phyloP scores from a whole-genome alignment of 2,888 invertebrate genomes.

The Seladonia tumulorum region DNA sequence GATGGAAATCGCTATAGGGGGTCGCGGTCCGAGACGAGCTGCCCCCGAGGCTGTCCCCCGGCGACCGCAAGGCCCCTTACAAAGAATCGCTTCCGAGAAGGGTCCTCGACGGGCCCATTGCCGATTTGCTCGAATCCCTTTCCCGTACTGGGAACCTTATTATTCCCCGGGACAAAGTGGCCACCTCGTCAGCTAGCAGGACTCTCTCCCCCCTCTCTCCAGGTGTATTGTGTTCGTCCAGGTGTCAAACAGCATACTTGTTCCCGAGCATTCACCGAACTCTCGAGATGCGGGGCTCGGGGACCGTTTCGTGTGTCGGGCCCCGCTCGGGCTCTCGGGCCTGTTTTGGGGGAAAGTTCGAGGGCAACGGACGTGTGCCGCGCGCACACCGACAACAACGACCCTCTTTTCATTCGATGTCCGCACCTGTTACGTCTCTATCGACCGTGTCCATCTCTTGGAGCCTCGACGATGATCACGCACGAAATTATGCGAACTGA shows the following conservation, averaged over 20 bases:
- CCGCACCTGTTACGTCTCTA: constrained; percentile 72
- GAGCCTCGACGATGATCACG: constrained; percentile 51
- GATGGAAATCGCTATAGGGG: constrained; percentile 53
- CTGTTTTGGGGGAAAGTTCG: constrained; percentile 34
- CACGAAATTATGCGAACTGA: constrained; percentile 58
- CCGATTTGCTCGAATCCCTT: constrained; percentile 58
- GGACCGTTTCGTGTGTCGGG: background rate
- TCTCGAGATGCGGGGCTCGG: background rate
- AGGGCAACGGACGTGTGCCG: constrained; percentile 50
- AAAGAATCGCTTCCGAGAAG: constrained; percentile 68
- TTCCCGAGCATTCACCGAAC: constrained; percentile 39
- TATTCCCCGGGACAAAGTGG: constrained; percentile 71
- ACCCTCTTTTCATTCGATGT: constrained; percentile 31
- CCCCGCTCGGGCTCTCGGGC: background rate
- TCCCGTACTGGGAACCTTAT: constrained; percentile 67
- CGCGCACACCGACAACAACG: background rate
- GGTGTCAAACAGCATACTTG: constrained; percentile 72
- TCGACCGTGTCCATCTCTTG: constrained; percentile 63
- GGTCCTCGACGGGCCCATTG: background rate
- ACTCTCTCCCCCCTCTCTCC: constrained; percentile 45
- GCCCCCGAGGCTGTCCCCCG: constrained; percentile 39
- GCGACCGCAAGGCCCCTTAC: constrained; percentile 66
- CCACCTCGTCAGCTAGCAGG: constrained; percentile 49
- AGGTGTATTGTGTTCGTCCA: constrained; percentile 52
- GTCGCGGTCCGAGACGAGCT: constrained; percentile 46